Evolutionary conservation across 2,797 vertebrate species (phyloP).

Genomic region (Delichon dasypus): DNA sequence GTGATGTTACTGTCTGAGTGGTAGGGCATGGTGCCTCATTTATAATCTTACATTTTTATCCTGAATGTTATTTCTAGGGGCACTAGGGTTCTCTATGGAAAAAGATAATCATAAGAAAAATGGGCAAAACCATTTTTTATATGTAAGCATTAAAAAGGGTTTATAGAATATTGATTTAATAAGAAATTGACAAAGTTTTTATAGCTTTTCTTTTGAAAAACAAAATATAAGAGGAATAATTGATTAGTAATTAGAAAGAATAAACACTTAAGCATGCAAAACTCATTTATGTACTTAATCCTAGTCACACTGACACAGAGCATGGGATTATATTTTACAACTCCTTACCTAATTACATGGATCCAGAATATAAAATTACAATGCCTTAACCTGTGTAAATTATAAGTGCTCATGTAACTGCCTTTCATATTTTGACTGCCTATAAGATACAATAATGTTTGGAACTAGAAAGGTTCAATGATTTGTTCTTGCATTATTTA

Average conservation of each 20-base stretch:
- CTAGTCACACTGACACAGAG: neutral
- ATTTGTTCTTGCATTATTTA: neutral
- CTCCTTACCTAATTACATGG: neutral
- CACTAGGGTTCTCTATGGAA: neutral
- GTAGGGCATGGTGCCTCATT: neutral
- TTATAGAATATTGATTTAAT: neutral
- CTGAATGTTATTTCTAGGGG: neutral
- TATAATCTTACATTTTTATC: neutral
- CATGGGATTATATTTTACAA: neutral
- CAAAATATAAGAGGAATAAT: neutral
- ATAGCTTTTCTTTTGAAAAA: neutral
- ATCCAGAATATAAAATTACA: neutral
- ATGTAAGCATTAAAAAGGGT: neutral
- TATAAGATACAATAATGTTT: neutral
- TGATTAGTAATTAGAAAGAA: neutral
- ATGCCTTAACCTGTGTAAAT: neutral
- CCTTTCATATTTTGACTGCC: neutral
- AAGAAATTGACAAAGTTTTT: neutral
- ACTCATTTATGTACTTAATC: neutral
- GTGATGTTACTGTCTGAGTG: neutral
- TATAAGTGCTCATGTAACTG: neutral
- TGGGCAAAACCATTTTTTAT: neutral
- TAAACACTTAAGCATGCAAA: neutral
- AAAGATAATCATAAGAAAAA: neutral
- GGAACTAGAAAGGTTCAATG: neutral